A percentile compares a stretch with the other conserved stretches of the same genome.
Conservation (phyloP, 2,113 vertebrate species). For the Microcebus lehilahytsara region DNA sequence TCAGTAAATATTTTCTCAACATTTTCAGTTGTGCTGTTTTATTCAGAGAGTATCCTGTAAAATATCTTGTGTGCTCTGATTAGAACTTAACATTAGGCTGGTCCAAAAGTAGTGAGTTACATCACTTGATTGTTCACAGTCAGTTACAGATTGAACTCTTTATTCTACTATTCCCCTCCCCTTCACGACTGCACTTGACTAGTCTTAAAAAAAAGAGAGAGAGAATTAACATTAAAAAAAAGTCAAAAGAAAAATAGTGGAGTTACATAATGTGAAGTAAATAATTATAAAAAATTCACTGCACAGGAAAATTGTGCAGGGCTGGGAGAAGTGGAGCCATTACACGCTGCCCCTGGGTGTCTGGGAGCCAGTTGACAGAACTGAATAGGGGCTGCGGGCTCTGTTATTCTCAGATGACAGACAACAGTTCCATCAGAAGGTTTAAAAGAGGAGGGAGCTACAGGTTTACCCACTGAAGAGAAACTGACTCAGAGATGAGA, state of each 20-base stretch:
- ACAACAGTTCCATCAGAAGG: neutral
- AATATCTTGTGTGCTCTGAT: neutral
- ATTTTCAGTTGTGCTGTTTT: neutral
- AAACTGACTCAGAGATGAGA: neutral
- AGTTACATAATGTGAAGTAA: neutral
- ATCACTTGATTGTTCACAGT: too few species aligned
- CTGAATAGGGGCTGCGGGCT: neutral
- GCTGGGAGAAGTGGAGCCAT: neutral
- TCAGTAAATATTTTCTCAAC: neutral
- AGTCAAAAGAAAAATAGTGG: neutral
- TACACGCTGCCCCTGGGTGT: neutral
- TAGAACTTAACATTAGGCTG: neutral
- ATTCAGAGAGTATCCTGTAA: neutral
- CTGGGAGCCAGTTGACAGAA: neutral
- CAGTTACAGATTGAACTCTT: too few species aligned
- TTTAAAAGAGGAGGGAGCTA: neutral
- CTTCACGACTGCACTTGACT: too few species aligned
- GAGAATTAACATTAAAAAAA: neutral
- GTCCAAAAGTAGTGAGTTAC: too few species aligned
- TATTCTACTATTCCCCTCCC: too few species aligned
- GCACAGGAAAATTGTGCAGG: neutral
- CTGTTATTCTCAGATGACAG: neutral
- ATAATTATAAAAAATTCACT: neutral
- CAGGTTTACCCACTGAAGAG: neutral
- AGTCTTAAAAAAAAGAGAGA: neutral